These are phyloP conservation scores for Drosophila subsilvestris DNA, from an alignment of 2,888 invertebrate species.

Conservation along the genomic window DNA sequence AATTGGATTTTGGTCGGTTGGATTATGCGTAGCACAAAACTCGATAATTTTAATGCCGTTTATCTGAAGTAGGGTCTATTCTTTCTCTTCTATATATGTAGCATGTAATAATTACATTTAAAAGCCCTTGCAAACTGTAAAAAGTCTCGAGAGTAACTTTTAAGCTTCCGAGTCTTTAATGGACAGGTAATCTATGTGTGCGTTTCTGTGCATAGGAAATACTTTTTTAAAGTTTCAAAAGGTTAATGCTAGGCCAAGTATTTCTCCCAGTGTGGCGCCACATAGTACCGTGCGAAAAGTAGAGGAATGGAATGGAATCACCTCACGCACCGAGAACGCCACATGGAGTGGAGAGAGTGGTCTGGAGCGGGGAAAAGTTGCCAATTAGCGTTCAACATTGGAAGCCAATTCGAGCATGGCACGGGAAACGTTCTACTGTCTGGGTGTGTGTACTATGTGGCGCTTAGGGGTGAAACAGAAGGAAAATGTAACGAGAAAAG, in stretches of 20 bases:
- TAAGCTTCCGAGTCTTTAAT: too few relatives aligned
- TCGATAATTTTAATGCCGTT: background rate
- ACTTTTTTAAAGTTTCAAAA: too few relatives aligned
- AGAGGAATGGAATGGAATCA: conserved; percentile 43
- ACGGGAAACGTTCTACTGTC: conserved; percentile 18
- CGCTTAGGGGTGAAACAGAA: conserved; percentile 64
- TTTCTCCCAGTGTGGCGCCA: conserved; percentile 47
- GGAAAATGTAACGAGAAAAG: conserved; percentile 33
- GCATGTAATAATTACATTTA: too few relatives aligned
- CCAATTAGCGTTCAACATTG: conserved; percentile 80
- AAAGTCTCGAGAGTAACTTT: too few relatives aligned
- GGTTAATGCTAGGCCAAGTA: too few relatives aligned
- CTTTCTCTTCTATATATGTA: background rate
- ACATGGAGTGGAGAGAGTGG: background rate
- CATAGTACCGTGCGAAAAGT: conserved; percentile 51
- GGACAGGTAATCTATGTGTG: too few relatives aligned
- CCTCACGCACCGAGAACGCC: conserved; percentile 62
- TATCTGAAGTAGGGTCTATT: conserved; percentile 6
- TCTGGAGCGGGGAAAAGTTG: conserved; percentile 58
- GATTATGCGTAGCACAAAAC: background rate
- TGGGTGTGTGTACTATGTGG: conserved; percentile 13
- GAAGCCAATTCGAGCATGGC: conserved; percentile 80
- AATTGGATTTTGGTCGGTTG: conserved; percentile 71
- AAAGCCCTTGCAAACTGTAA: too few relatives aligned
- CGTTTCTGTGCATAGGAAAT: too few relatives aligned